phyloP scores from a whole-genome alignment of 2,113 vertebrate genomes.

The Choloepus hoffmanni region DNA sequence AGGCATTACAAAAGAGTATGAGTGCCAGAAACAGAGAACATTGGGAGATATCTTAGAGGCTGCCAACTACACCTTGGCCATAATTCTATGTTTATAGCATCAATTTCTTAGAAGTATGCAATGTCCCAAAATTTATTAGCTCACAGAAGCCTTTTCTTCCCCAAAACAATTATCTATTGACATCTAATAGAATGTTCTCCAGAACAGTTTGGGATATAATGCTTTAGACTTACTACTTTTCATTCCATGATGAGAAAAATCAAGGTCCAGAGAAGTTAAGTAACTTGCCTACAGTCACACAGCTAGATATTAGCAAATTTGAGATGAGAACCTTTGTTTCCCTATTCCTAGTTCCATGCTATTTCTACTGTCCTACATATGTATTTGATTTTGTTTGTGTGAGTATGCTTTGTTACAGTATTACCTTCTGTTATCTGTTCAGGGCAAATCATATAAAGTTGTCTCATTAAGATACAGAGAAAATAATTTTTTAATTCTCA shows the following conservation, averaged over 20 bases:
- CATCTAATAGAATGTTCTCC: neutral
- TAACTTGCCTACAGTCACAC: neutral
- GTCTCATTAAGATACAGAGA: slow-evolving; percentile 38
- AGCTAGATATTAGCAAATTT: neutral
- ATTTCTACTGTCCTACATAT: neutral
- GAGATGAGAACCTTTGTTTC: neutral
- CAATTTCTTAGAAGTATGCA: neutral
- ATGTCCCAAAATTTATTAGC: neutral
- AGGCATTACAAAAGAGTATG: neutral
- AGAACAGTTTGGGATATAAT: slow-evolving; percentile 4
- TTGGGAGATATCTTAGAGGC: neutral
- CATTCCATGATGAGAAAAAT: neutral
- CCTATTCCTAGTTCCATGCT: neutral
- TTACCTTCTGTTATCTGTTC: neutral
- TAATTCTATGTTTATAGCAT: neutral
- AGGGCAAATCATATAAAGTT: neutral
- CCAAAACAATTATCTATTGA: neutral
- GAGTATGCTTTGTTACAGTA: neutral
- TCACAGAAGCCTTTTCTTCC: neutral
- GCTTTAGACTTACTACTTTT: neutral
- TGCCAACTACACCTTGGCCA: neutral
- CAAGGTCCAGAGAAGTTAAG: neutral
- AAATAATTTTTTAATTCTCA: neutral
- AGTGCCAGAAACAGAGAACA: neutral
- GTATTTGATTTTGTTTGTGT: neutral